Evolutionary conservation across 2,797 vertebrate genomes (phyloP), one percentile per base, ranked within the genome.

Genomic region (Vireo griseus): DNA sequence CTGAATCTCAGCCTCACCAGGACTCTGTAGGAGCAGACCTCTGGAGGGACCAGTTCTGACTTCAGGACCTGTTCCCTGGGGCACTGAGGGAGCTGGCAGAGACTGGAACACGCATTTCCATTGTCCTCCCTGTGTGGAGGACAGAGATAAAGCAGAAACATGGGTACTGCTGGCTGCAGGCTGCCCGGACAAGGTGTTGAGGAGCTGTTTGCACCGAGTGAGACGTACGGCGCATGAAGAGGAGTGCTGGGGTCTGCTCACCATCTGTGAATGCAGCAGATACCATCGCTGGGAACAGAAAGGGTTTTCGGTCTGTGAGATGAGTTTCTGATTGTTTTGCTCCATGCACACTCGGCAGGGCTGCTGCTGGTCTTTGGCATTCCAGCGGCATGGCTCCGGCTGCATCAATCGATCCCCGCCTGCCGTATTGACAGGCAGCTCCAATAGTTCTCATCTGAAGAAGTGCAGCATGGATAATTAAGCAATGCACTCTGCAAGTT

Each of bases 391-490:
- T 26, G 44, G 86, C 80, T 44, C 74, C 28, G 94, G 29, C 93
- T 91, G 90, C 90, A 74, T 50, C 80, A 16, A 91, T 97, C 62
- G 74, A 93, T 97, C 90, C 29, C 73, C 9, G 84, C 84, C 79
- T 61, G 95, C 95, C 61, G 57, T 95, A 97, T 95, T 97, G 97
- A 98, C 97, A 81, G 96, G 88, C 96, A 97, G 66, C 93, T 92
- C 97, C 96, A 92, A 93, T 91, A 86, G 95, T 88, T 95, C 96
- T 96, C 88, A 40, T 96, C 96, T 91, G 87, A 86, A 94, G 96
- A 94, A 97, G 96, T 92, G 96, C 97, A 95, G 96, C 95, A 90
- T 81, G 90, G 96, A 72, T 97, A 97, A 98, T 98, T 98, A 98
- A 97, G 94, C 91, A 95, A 94, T 97, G 96, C 93, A 84, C 96